A percentile compares a stretch with the other conserved stretches of the same genome.
Conservation (phyloP, 2,888 invertebrate species). For the Tetranychus truncatus region DNA sequence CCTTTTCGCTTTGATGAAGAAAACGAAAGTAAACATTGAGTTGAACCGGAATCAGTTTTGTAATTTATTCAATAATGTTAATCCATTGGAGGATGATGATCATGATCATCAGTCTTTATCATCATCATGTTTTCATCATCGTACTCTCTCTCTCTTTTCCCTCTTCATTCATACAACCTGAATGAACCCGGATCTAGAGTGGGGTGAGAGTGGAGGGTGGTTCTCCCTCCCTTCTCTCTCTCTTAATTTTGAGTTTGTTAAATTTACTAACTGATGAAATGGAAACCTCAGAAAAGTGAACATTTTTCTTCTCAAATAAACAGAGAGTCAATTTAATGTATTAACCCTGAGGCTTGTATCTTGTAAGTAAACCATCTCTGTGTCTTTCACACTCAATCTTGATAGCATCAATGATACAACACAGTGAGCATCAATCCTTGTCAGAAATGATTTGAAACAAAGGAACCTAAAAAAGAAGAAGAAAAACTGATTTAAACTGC, state of each 20-base stretch:
- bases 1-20: too few relatives aligned
- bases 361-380: neutral
- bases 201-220: neutral
- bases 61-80: neutral
- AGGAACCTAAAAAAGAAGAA: too few relatives aligned
- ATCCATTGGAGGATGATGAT: neutral
- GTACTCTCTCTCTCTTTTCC: neutral
- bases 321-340: neutral
- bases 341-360: neutral
- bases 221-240: conserved; percentile 7
- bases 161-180: neutral
- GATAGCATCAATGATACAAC: neutral
- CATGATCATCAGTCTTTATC: neutral
- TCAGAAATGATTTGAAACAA: neutral
- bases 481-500: too few relatives aligned
- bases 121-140: neutral
- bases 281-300: neutral
- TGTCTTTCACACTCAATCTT: neutral
- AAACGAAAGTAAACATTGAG: too few relatives aligned
- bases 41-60: neutral
- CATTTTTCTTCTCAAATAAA: neutral
- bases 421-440: neutral
- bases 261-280: conserved; percentile 1
- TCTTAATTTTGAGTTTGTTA: neutral
- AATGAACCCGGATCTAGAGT: neutral